Base-by-base conservation (phyloP, 2,113 vertebrate genomes). In the Rhipidura dahli region DNA sequence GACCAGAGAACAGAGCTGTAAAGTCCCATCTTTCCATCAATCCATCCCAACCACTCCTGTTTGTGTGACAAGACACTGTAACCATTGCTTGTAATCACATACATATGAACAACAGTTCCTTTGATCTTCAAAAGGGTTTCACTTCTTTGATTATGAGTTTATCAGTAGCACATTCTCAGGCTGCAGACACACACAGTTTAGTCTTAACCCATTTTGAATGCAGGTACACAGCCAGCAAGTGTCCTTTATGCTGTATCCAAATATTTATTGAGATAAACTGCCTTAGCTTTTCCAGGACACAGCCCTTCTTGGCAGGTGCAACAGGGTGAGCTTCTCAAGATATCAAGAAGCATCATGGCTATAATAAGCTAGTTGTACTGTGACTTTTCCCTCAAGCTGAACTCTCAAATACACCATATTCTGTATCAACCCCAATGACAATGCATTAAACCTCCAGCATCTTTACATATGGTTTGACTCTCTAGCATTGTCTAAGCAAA, bases 61-160 rank as follows among this genome's bases (percentile, higher is more conserved):
- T 66, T 50, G 19, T 37, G 71, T 60, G 63, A 7, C 44, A 80
- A 63, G 63, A 44, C 54, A 26, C 44, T 6, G 11, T 35, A 73
- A 68, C 35, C 57, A 31, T 31, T 11, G 42, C 60, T 76, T 39
- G 39, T n/a, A 61, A 87, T 78, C 88, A 95, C 64, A 30, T 73
- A 81, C 56, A 51, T 14, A 1, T 1, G 31, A 77, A 53, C n/a
- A 93, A 65, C 54, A 56, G 56, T 13, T 87, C 79, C 81, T 96
- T 94, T 95, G 80, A 96, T 95, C 92, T 96, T 96, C 93, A 94
- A 73, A 90, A 89, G 85, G 42, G 22, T 64, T 89, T 78, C 42
- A 49, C 76, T 87, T 77, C 93, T 93, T 93, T 92, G 86, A 94
- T 92, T 94, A 64, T 5, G 5, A 93, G 44, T 90, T 95, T 96